Evolutionary conservation across 2,113 vertebrate species (phyloP), one percentile per base, ranked within the genome.

Genomic region (Epinephelus lanceolatus): DNA sequence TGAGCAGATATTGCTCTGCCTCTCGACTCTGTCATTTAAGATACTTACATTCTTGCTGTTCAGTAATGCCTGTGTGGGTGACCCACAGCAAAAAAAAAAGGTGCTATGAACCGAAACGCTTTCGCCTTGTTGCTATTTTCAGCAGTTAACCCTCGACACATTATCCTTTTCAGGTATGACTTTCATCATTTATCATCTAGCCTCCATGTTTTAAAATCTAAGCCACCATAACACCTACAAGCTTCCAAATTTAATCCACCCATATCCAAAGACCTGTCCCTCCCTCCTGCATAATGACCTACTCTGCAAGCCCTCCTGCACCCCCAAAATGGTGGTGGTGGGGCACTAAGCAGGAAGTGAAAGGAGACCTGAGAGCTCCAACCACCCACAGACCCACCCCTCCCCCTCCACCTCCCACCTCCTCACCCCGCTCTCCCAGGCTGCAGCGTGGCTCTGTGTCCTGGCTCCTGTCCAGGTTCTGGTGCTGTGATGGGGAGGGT

Each of bases 381-480:
- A 83, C 92, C 91, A 87, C 90, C 85, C 93, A 91, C 88, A 79
- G 79, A 71, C 66, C 78, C 80, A 51, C 77, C 79, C 68, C 60
- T n/a, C 3, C 57, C 59, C 79, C 42, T 11, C 42, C 77, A 79
- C 65, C 60, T n/a, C 3, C 57, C 53, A 78, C 80, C 84, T 77
- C 77, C 68, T 81, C 51, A 30, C 80, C 70, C 76, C 69, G 91
- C 93, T 93, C 89, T 86, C 73, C 72, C 90, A 81, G 90, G 89
- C 91, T 94, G 86, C 91, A 90, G 77, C 85, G 5, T 49, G 91
- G 74, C 91, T 93, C 88, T 85, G 85, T 75, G 91, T 91, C 88
- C 90, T 96, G 96, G 94, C 95, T 95, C 86, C 74, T 78, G 96
- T 94, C 96, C 96, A 96, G 89, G 93, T 95, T 97, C 95, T 96